Evolutionary conservation across 2,797 vertebrate species (phyloP), one percentile per base, ranked within the genome.

Genomic region (Chelidonichthys spinosus): DNA sequence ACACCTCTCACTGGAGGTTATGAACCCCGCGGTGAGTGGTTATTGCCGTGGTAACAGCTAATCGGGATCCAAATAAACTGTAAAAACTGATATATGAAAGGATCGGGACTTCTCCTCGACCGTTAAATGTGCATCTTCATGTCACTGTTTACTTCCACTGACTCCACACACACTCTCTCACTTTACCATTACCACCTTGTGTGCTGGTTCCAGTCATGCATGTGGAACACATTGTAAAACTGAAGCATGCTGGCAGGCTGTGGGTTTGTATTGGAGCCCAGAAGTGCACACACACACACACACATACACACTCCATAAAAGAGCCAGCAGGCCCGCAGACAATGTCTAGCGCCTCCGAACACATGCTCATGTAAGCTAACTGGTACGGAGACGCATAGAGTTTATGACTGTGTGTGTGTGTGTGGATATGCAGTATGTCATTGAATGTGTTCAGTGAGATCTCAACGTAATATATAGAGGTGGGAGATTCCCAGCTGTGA

Each of bases 211-310:
- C 76, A 87, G 82, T 84, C 90, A 90, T 90, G 88, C 87, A 85
- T 91, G 89, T 86, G 88, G 86, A 89, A 87, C 88, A 86, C 87
- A 84, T 89, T 92, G 90, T 90, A 85, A 89, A 91, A 85, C 73
- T 85, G 73, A 85, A 87, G 81, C 85, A 84, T 66, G 78, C 74
- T 89, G 91, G 89, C 84, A 85, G 79, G 66, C 85, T 87, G 78
- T 78, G 81, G 88, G 80, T 88, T 91, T 90, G 89, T 85, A 80
- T 77, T 82, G 64, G 76, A 88, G 85, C 85, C 83, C 85, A 85
- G 82, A 90, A 85, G 50, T 81, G 54, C 18, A 58, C 52, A 68
- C 42, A 74, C 17, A 54, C 39, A 78, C 54, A 86, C 54, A 68
- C 53, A 72, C 50, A 63, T 68, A 79, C 63, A 61, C 76, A 81